Percentiles rank a stretch among this genome's conserved stretches.
Conservation (phyloP, 2,797 vertebrate species). For the Dryobates pubescens region DNA sequence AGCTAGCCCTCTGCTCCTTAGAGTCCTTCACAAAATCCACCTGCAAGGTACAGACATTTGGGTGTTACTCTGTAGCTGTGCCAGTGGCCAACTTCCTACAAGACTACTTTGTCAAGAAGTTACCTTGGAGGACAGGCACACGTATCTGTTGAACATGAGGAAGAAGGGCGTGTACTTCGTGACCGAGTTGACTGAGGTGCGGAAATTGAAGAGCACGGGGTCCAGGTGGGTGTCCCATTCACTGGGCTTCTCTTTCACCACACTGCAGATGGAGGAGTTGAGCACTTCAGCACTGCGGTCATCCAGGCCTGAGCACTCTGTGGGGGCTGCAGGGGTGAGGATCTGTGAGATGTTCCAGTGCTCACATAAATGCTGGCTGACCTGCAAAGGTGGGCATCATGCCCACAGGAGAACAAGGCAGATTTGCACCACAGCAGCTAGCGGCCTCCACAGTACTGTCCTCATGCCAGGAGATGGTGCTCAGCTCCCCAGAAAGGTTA, state of each 20-base stretch:
- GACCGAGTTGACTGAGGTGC: slow-evolving; percentile 82
- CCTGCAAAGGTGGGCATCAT: slow-evolving; percentile 69
- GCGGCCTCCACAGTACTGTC: background rate
- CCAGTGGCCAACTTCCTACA: background rate
- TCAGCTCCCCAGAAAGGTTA: background rate
- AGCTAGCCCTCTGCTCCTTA: slow-evolving; percentile 67
- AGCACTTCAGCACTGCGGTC: slow-evolving; percentile 76
- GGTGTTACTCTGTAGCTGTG: accelerated
- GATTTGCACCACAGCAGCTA: background rate
- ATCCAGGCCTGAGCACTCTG: slow-evolving; percentile 76
- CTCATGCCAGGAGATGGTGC: background rate
- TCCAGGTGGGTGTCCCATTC: slow-evolving; percentile 90
- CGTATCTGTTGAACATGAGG: slow-evolving; percentile 89
- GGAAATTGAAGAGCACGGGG: slow-evolving; percentile 83
- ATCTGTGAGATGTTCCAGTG: slow-evolving; percentile 85
- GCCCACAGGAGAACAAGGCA: accelerated
- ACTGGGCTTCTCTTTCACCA: slow-evolving; percentile 81
- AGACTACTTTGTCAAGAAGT: background rate
- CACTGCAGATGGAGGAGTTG: slow-evolving; percentile 80
- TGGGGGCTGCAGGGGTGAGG: slow-evolving; percentile 78
- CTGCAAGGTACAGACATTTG: slow-evolving; percentile 57
- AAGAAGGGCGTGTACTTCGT: slow-evolving; percentile 89
- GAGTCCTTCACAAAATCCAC: slow-evolving; percentile 73
- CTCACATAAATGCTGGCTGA: slow-evolving; percentile 81
- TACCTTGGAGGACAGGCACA: slow-evolving; percentile 79